Evolutionary conservation across 2,888 invertebrate species (phyloP).

Genomic region (Euspilapteryx auroguttella): DNA sequence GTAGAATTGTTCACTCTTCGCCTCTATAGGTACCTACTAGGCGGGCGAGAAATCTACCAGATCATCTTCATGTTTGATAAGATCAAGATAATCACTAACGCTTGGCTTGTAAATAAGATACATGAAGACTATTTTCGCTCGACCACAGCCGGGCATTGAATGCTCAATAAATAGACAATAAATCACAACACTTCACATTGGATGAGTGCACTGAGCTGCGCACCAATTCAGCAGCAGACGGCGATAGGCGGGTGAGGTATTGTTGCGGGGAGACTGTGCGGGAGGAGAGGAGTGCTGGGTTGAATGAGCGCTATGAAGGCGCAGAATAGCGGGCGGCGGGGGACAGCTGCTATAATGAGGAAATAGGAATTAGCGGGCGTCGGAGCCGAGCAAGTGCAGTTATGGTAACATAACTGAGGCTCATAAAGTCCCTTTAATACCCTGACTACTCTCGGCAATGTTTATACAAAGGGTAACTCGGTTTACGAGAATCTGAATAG

Average conservation of each 20-base stretch:
- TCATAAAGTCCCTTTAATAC: too few relatives aligned
- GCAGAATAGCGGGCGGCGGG: too few relatives aligned
- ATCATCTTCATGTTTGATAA: too few relatives aligned
- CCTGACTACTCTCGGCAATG: too few relatives aligned
- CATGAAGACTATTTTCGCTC: too few relatives aligned
- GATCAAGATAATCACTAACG: too few relatives aligned
- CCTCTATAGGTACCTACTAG: too few relatives aligned
- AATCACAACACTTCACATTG: conserved; percentile 44
- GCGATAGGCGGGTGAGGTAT: conserved; percentile 18
- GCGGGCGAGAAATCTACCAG: too few relatives aligned
- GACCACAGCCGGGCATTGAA: too few relatives aligned
- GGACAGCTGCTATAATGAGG: conserved; percentile 49
- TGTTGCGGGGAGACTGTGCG: conserved; percentile 15
- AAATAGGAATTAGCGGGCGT: conserved; percentile 56
- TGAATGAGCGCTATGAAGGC: conserved; percentile 24
- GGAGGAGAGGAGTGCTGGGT: conserved; percentile 13
- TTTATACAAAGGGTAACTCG: not conserved
- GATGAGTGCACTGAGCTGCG: conserved; percentile 35
- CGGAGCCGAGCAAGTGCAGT: conserved; percentile 31
- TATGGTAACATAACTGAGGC: conserved; percentile 11
- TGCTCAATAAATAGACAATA: conserved; percentile 48
- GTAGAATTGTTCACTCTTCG: too few relatives aligned
- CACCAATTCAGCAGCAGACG: conserved; percentile 39
- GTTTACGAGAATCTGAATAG: too few relatives aligned
- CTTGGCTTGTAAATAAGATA: too few relatives aligned